phyloP scores from a whole-genome alignment of 1,140 invertebrate species.

The Asobara japonica region DNA sequence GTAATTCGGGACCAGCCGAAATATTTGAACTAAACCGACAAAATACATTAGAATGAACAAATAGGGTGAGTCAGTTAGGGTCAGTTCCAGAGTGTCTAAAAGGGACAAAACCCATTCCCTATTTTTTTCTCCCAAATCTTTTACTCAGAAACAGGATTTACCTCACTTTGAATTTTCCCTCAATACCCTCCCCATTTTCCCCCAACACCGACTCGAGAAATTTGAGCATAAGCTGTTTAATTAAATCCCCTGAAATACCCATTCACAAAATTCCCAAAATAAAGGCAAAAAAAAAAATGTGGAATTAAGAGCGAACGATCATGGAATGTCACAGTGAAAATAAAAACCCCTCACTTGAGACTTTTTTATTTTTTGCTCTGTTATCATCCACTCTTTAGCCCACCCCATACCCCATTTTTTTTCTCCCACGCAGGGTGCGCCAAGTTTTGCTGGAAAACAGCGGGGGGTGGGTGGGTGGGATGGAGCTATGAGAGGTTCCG shows the following conservation, averaged over 20 bases:
- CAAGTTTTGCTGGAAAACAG: background rate
- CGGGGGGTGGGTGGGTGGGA: background rate
- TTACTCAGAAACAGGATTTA: too few species aligned
- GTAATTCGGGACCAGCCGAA: too few species aligned
- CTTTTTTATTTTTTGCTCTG: background rate
- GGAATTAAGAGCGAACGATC: background rate
- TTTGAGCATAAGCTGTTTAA: too few species aligned
- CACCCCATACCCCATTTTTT: background rate
- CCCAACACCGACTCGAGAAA: too few species aligned
- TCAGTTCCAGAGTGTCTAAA: too few species aligned
- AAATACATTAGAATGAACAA: too few species aligned
- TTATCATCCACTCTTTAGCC: background rate
- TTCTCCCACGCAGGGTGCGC: background rate
- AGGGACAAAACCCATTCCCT: too few species aligned
- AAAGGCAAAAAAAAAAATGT: background rate
- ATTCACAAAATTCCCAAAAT: background rate
- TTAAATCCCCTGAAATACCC: background rate
- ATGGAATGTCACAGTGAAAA: background rate
- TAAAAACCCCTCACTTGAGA: background rate
- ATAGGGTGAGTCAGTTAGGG: too few species aligned
- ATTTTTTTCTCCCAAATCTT: too few species aligned
- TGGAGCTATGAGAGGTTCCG: slow-evolving; percentile 19
- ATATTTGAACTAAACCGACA: too few species aligned
- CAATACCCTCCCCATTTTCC: too few species aligned
- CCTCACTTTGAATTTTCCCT: too few species aligned